phyloP scores from a whole-genome alignment of 1,140 invertebrate species.

The Brachionus manjavacas region DNA sequence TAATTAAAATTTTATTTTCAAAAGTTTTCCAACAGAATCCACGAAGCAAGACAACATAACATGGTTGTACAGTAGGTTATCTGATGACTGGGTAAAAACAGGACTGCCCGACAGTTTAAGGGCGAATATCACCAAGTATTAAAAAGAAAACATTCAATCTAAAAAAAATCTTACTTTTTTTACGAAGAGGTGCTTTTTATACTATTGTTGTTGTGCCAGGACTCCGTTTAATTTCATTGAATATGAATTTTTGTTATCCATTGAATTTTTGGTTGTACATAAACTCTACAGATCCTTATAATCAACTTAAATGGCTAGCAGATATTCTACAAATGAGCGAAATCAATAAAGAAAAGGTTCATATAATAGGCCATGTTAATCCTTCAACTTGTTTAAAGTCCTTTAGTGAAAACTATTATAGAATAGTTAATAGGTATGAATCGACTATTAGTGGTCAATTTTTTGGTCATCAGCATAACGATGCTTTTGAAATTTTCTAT shows the following conservation, averaged over 20 bases:
- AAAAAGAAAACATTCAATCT: neutral
- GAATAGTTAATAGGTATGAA: slow-evolving; percentile 52
- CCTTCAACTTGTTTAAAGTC: slow-evolving; percentile 65
- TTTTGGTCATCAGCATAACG: slow-evolving; percentile 60
- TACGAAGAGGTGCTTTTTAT: slow-evolving; percentile 37
- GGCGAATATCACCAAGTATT: slow-evolving; percentile 25
- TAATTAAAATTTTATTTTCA: neutral
- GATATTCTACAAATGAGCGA: slow-evolving; percentile 75
- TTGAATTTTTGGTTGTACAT: slow-evolving; percentile 77
- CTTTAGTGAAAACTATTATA: slow-evolving; percentile 62
- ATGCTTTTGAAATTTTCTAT: slow-evolving; percentile 58
- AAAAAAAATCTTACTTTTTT: neutral
- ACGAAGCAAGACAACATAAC: slow-evolving; percentile 12
- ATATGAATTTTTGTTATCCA: slow-evolving; percentile 57
- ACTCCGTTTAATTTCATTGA: slow-evolving; percentile 61
- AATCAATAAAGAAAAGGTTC: slow-evolving; percentile 80
- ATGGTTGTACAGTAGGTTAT: slow-evolving; percentile 20
- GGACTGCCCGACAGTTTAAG: neutral
- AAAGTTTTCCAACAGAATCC: slow-evolving; percentile 30
- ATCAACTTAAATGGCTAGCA: slow-evolving; percentile 78
- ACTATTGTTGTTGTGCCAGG: slow-evolving; percentile 52
- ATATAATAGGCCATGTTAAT: slow-evolving; percentile 94
- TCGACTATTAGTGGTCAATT: slow-evolving; percentile 59
- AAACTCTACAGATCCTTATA: slow-evolving; percentile 90
- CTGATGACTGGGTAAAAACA: slow-evolving; percentile 30